Percentiles rank a stretch among this genome's conserved stretches.
These are phyloP conservation scores for Triplophysa bombifrons DNA, from an alignment of 2,797 vertebrate species.

Conservation along the genomic window DNA sequence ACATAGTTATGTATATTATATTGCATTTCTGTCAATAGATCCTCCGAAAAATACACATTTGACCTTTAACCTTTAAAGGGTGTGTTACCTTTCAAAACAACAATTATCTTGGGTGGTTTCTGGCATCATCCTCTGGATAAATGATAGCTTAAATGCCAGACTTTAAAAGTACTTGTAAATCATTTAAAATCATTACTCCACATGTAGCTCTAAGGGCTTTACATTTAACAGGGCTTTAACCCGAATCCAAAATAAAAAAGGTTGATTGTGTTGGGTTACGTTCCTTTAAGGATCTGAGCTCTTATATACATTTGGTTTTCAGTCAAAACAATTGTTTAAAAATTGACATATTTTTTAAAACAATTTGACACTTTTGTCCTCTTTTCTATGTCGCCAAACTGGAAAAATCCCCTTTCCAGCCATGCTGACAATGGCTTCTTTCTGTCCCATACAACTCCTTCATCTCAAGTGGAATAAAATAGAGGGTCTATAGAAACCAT, in stretches of 20 bases:
- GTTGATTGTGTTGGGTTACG: too few relatives aligned
- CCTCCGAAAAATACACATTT: too few relatives aligned
- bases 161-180: not conserved
- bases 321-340: not conserved
- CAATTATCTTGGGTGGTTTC: not conserved
- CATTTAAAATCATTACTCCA: not conserved
- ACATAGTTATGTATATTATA: too few relatives aligned
- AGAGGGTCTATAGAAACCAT: conserved; percentile 29
- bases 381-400: not conserved
- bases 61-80: not conserved
- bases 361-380: not conserved
- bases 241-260: too few relatives aligned
- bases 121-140: not conserved
- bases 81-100: not conserved
- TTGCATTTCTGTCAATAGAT: too few relatives aligned
- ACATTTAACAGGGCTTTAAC: too few relatives aligned
- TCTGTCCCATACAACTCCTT: conserved; percentile 36
- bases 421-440: conserved; percentile 41
- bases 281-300: too few relatives aligned
- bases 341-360: not conserved
- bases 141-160: not conserved
- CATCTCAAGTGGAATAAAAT: conserved; percentile 5
- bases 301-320: not conserved
- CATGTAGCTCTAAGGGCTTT: too few relatives aligned
- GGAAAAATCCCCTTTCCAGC: not conserved